Conservation (phyloP, 2,113 vertebrate genomes). For the Athene cunicularia region DNA sequence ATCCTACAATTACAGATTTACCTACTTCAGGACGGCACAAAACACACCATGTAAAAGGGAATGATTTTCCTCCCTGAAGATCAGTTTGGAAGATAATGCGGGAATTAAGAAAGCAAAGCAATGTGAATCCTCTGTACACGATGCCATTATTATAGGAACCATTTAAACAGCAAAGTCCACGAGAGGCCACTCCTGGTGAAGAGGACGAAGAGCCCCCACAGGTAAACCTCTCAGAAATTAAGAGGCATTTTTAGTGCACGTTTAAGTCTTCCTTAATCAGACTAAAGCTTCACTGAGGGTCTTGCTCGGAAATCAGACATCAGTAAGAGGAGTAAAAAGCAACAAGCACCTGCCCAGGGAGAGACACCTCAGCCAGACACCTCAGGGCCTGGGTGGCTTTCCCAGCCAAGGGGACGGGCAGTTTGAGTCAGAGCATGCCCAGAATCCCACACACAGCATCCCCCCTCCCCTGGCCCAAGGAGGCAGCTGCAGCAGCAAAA, state of each 20-base stretch:
- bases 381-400: rapidly evolving
- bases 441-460: neutral
- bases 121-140: neutral
- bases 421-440: neutral
- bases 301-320: neutral
- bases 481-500: too few species aligned
- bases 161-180: neutral
- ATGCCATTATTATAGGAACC: rapidly evolving
- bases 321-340: rapidly evolving
- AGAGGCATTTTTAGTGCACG: rapidly evolving
- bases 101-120: neutral
- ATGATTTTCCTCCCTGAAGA: rapidly evolving
- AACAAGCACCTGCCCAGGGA: neutral
- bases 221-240: neutral
- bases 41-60: rapidly evolving
- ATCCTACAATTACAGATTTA: rapidly evolving
- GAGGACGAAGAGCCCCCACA: neutral
- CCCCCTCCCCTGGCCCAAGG: neutral
- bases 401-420: rapidly evolving
- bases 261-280: neutral
- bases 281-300: rapidly evolving
- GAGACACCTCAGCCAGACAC: rapidly evolving
- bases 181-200: rapidly evolving
- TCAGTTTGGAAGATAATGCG: rapidly evolving
- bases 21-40: neutral